Percentiles rank a stretch among this genome's conserved stretches.
phyloP scores from a whole-genome alignment of 2,888 invertebrate species.

The Brachyopa scutellaris region DNA sequence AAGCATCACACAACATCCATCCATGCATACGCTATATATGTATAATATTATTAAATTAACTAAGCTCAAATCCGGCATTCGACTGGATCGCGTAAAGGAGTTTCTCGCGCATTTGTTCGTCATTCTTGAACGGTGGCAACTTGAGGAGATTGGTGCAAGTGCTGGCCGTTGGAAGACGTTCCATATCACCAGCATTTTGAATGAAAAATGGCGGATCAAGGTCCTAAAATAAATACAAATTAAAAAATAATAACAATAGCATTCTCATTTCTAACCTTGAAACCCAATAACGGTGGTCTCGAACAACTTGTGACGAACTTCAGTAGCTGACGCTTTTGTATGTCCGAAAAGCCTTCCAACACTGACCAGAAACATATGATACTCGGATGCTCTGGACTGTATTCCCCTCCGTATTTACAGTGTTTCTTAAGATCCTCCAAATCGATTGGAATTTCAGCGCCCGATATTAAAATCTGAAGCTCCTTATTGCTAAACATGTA shows the following conservation, averaged over 20 bases:
- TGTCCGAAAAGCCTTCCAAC: constrained; percentile 90
- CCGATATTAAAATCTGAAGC: constrained; percentile 97
- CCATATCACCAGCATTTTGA: constrained; percentile 94
- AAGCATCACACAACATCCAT: constrained; percentile 59
- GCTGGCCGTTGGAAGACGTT: constrained; percentile 97
- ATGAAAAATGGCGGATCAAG: constrained; percentile 98
- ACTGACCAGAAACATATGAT: constrained; percentile 95
- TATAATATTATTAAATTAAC: constrained; percentile 84
- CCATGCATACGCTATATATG: constrained; percentile 13
- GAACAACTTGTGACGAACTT: constrained; percentile 99
- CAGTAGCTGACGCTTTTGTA: constrained; percentile 92
- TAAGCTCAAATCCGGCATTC: constrained; percentile 97
- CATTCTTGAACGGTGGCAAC: constrained; percentile 93
- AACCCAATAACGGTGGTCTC: constrained; percentile 96
- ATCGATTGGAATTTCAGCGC: constrained; percentile 96
- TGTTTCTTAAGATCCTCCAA: constrained; percentile 92
- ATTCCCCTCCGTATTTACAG: constrained; percentile 96
- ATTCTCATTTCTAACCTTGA: constrained; percentile 87
- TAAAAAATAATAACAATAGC: constrained; percentile 2
- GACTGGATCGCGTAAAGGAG: constrained; percentile 96
- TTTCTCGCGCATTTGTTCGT: constrained; percentile 90
- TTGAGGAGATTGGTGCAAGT: constrained; percentile 99
- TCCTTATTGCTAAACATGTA: constrained; percentile 97
- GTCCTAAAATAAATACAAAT: constrained; percentile 84
- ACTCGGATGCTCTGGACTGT: constrained; percentile 90